These are phyloP conservation scores for Drosophila meridionalis DNA, from an alignment of 2,888 invertebrate genomes.

Conservation along the genomic window DNA sequence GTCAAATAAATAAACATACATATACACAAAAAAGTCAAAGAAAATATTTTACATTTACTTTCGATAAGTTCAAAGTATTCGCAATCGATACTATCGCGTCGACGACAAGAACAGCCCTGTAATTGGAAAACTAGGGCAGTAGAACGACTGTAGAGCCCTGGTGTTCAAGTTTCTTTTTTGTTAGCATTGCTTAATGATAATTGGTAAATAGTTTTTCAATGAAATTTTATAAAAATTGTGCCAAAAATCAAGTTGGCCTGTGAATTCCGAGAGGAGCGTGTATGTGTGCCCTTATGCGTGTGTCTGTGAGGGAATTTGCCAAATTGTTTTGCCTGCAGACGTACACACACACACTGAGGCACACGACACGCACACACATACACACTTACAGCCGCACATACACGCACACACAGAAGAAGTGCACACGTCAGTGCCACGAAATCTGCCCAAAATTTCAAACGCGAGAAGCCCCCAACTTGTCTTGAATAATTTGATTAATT, in stretches of 20 bases:
- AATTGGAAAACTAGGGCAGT: constrained; percentile 34
- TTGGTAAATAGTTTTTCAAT: constrained; percentile 54
- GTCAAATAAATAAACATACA: background rate
- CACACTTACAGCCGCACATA: constrained; percentile 15
- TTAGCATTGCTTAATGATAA: constrained; percentile 67
- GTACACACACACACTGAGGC: constrained; percentile 19
- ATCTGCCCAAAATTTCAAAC: constrained; percentile 28
- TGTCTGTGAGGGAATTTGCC: constrained; percentile 3
- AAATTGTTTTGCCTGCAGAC: constrained; percentile 4
- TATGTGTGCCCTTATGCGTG: background rate
- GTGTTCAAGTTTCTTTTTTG: constrained; percentile 60
- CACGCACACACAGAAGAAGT: constrained; percentile 55
- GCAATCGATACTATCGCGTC: constrained; percentile 9
- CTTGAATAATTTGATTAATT: background rate
- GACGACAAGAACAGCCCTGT: constrained; percentile 8
- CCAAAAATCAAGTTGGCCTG: constrained; percentile 5
- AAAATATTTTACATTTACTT: background rate
- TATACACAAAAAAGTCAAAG: background rate
- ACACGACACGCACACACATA: background rate
- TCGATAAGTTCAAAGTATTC: background rate
- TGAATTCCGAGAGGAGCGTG: background rate
- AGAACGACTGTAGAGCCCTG: constrained; percentile 55
- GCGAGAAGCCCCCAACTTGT: constrained; percentile 6
- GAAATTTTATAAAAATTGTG: background rate
- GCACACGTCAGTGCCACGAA: constrained; percentile 77